Evolutionary conservation across 2,113 vertebrate genomes (phyloP).

Genomic region (Macaca nemestrina): DNA sequence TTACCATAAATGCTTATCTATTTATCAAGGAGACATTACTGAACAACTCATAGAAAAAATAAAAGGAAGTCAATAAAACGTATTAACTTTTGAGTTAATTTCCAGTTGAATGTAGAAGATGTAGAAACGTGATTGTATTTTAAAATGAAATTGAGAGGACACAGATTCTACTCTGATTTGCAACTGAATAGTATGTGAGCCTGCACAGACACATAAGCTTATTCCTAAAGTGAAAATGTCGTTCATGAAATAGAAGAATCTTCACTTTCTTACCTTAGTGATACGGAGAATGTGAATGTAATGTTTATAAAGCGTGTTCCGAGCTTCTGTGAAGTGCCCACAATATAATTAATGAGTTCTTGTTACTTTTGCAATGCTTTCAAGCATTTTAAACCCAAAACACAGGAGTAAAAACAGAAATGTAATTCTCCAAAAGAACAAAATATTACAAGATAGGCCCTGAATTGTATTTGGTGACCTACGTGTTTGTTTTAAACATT

Average conservation of each 20-base stretch:
- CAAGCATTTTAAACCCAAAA: slow-evolving; percentile 40
- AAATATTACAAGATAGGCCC: slow-evolving; percentile 1
- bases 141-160: background rate
- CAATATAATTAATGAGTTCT: background rate
- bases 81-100: background rate
- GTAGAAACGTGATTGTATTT: background rate
- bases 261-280: slow-evolving; percentile 4
- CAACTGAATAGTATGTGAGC: background rate
- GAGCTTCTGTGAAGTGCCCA: background rate
- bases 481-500: slow-evolving; percentile 34
- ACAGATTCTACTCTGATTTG: background rate
- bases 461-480: background rate
- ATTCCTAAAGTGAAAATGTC: background rate
- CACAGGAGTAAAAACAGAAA: slow-evolving; percentile 34
- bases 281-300: background rate
- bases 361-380: slow-evolving; percentile 47
- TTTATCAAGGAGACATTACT: background rate
- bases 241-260: background rate
- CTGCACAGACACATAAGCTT: background rate
- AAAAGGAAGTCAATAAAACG: background rate
- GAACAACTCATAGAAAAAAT: background rate
- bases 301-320: slow-evolving; percentile 8
- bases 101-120: background rate
- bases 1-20: background rate
- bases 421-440: slow-evolving; percentile 19